These are phyloP conservation scores for Dallia pectoralis DNA, from an alignment of 2,797 vertebrate genomes.

Conservation along the genomic window DNA sequence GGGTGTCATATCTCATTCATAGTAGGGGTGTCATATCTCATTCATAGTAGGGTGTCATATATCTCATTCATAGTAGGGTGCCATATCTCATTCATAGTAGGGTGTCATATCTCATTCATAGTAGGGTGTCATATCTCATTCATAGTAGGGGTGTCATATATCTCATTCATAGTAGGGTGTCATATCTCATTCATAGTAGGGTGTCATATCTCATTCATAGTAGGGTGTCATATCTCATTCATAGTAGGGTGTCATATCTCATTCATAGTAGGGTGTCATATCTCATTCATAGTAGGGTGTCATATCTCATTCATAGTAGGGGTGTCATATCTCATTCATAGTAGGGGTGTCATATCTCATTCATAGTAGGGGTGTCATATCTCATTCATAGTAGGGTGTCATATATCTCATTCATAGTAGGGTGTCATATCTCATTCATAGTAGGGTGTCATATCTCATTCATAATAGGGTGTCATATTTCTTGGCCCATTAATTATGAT, in stretches of 20 bases:
- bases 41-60: neutral
- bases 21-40: no score
- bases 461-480: neutral
- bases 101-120: neutral
- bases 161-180: neutral
- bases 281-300: neutral
- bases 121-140: neutral
- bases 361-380: no score
- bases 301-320: neutral
- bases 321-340: neutral
- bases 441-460: neutral
- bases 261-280: neutral
- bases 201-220: neutral
- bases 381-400: neutral
- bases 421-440: neutral
- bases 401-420: neutral
- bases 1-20: neutral
- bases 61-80: neutral
- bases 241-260: neutral
- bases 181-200: neutral
- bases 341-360: neutral
- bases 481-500: neutral
- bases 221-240: neutral
- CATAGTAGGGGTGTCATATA: no score
- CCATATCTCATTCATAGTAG: neutral